These are phyloP conservation scores for Thermophis baileyi DNA, from an alignment of 2,113 vertebrate genomes.

Conservation along the genomic window DNA sequence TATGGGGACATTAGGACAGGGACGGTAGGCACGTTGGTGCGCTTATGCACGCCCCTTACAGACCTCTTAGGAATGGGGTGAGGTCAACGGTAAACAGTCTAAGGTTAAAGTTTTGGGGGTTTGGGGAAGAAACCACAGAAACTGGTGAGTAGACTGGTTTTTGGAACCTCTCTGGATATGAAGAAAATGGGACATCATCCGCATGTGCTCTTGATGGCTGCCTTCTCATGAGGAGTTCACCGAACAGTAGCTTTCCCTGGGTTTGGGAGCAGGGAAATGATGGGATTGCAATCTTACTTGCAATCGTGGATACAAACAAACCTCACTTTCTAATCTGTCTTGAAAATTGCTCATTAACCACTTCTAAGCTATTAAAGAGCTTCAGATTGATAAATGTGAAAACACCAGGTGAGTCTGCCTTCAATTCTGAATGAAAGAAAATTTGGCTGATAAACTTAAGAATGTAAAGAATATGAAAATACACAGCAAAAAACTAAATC, in stretches of 20 bases:
- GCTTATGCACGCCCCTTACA: too few species aligned
- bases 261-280: neutral
- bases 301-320: neutral
- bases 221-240: neutral
- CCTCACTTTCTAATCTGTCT: neutral
- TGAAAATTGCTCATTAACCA: neutral
- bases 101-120: too few species aligned
- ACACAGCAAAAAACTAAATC: neutral
- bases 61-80: too few species aligned
- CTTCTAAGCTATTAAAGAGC: neutral
- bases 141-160: neutral
- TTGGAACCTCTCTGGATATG: neutral
- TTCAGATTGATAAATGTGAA: neutral
- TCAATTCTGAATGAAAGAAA: neutral
- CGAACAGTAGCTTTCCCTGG: neutral
- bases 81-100: too few species aligned
- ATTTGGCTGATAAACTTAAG: neutral
- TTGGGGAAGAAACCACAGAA: neutral
- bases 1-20: too few species aligned
- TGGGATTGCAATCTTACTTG: neutral
- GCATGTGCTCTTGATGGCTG: neutral
- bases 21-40: too few species aligned
- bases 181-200: neutral
- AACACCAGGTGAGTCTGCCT: neutral
- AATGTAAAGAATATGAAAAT: neutral